These are phyloP conservation scores for Conus betulinus DNA, from an alignment of 1,140 invertebrate genomes.

Conservation along the genomic window DNA sequence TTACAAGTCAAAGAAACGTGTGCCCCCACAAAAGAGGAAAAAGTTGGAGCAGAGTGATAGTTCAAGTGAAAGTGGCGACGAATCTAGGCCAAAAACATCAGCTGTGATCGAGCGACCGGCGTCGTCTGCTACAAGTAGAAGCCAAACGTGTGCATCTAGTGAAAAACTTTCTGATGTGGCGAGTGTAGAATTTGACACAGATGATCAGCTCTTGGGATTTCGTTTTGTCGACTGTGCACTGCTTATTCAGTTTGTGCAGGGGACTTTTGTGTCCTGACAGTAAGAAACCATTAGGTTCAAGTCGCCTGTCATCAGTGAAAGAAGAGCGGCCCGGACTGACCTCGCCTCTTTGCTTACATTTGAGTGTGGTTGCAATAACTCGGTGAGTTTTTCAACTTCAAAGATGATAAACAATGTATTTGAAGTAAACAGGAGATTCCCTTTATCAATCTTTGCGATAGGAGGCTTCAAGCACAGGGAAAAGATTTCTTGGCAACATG, in stretches of 20 bases:
- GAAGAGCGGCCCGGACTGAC: not conserved
- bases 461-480: not conserved
- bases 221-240: not conserved
- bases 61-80: not conserved
- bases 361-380: not conserved
- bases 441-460: not conserved
- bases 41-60: not conserved
- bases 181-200: not conserved
- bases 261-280: not conserved
- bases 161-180: not conserved
- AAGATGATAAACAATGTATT: not conserved
- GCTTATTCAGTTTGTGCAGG: not conserved
- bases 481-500: constrained; percentile 10
- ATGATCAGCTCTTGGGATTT: not conserved
- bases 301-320: not conserved
- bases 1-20: not conserved
- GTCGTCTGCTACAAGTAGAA: not conserved
- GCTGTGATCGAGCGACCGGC: not conserved
- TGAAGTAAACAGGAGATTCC: constrained; percentile 11
- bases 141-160: not conserved
- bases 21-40: not conserved
- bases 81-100: not conserved
- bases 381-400: constrained; percentile 2
- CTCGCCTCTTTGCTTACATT: not conserved
- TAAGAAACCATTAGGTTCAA: not conserved